Evolutionary conservation across 2,797 vertebrate species (phyloP), one percentile per base, ranked within the genome.

Genomic region (Falco novaeseelandiae): DNA sequence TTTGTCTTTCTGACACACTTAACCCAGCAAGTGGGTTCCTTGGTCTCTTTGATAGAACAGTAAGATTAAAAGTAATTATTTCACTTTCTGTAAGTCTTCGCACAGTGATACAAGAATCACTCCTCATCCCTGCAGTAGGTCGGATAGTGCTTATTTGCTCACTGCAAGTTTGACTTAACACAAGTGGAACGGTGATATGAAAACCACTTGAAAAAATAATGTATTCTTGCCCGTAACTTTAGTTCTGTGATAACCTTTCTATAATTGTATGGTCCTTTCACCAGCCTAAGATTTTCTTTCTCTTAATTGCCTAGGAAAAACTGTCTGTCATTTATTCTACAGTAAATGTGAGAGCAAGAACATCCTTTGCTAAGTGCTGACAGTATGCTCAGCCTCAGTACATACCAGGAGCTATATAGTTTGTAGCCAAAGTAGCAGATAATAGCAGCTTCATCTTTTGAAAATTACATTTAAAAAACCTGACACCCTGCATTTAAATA

Each of bases 1-100:
- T 95, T 95, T 96, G 89, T 97, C 91, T 95, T 97, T 91, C 82
- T 93, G 91, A 90, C 93, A 94, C 46, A 82, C 36, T 93, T 88
- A 95, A 97, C 82, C 57, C 66, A 83, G 49, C 54, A 81, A 94
- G 92, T 73, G n/a, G 11, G 48, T 89, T 95, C n/a, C 44, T 90
- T 32, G 26, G 72, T 84, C 8, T 88, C 67, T 97, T 95, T 83
- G 77, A 80, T 77, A 89, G 77, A 92, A 87, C 22, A 63, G 30
- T 83, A 77, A 90, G 86, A 95, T 93, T 91, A 96, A 93, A 92
- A 27, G 58, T 36, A 90, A 71, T 92, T 93, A 88, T 92, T 94
- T 92, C 40, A 46, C 52, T 95, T 89, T 78, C 57, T 92, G 30
- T 49, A 65, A 84, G n/a, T 90, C 58, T 57, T 80, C 3, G 3